These are phyloP conservation scores for Eidolon dupreanum DNA, from an alignment of 2,797 vertebrate species.

Conservation along the genomic window DNA sequence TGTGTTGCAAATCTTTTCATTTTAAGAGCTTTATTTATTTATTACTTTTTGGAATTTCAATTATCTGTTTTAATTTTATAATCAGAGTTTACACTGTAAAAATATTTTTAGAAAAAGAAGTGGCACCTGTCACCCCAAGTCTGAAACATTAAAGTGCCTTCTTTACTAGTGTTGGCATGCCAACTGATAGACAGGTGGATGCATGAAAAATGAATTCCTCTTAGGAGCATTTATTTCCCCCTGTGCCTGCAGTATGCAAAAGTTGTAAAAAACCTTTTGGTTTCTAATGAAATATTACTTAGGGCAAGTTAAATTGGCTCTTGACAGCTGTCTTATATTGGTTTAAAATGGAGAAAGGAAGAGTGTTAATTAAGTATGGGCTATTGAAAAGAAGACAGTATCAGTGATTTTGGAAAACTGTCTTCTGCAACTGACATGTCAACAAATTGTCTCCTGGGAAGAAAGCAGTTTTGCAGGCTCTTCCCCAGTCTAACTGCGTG, in stretches of 20 bases:
- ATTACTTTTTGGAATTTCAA: not conserved
- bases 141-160: not conserved
- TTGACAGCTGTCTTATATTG: conserved; percentile 21
- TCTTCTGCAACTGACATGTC: not conserved
- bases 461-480: not conserved
- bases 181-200: not conserved
- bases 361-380: conserved; percentile 40
- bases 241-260: not conserved
- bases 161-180: not conserved
- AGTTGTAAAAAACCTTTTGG: not conserved
- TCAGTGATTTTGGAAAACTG: conserved; percentile 9
- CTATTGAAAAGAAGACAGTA: conserved; percentile 33
- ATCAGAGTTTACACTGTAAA: not conserved
- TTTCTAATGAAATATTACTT: conserved; percentile 52
- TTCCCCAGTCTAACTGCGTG: not conserved
- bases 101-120: not conserved
- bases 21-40: not conserved
- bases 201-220: not conserved
- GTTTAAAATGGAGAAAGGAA: not conserved
- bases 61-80: not conserved
- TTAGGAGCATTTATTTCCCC: not conserved
- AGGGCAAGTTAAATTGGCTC: conserved; percentile 22
- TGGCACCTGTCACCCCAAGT: not conserved
- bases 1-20: not conserved
- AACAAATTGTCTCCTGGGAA: conserved; percentile 37